A percentile compares a stretch with the other conserved stretches of the same genome.
phyloP scores from a whole-genome alignment of 1,140 invertebrate species.

The Zaprionus tsacasi region DNA sequence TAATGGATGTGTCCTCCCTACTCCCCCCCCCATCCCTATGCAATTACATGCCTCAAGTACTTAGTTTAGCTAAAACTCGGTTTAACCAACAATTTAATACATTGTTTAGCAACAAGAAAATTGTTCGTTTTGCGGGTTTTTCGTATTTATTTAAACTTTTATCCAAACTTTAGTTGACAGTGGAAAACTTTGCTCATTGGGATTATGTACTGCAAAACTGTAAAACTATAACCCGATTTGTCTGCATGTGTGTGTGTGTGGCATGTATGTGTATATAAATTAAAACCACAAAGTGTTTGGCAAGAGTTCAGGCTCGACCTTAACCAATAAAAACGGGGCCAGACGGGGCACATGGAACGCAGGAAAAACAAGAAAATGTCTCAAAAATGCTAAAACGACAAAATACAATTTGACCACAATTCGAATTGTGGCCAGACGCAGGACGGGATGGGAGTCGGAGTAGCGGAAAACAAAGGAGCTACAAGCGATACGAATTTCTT shows the following conservation, averaged over 20 bases:
- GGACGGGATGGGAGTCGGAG: neutral
- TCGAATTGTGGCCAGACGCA: constrained; percentile 56
- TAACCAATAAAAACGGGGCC: constrained; percentile 47
- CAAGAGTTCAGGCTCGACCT: constrained; percentile 49
- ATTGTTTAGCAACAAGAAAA: constrained; percentile 10
- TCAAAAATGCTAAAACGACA: constrained; percentile 47
- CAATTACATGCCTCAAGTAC: constrained; percentile 3
- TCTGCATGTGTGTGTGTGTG: neutral
- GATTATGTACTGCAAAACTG: constrained; percentile 46
- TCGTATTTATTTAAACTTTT: constrained; percentile 22
- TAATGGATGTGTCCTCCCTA: constrained; percentile 12
- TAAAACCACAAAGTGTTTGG: constrained; percentile 72
- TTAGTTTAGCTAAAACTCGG: neutral
- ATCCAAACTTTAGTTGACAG: constrained; percentile 45
- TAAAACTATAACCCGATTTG: constrained; percentile 67
- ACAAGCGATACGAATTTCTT: constrained; percentile 19
- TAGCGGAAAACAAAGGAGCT: constrained; percentile 3
- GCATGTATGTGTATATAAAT: constrained; percentile 46
- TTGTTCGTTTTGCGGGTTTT: neutral
- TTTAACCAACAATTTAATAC: constrained; percentile 12
- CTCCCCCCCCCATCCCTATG: too few relatives aligned
- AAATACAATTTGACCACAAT: constrained; percentile 75
- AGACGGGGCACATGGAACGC: constrained; percentile 20
- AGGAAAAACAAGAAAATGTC: constrained; percentile 21
- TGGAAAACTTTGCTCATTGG: constrained; percentile 62